Percentiles rank a stretch among this genome's conserved stretches.
Evolutionary conservation across 2,888 invertebrate species (phyloP).

Genomic region (Drosophila affinis): DNA sequence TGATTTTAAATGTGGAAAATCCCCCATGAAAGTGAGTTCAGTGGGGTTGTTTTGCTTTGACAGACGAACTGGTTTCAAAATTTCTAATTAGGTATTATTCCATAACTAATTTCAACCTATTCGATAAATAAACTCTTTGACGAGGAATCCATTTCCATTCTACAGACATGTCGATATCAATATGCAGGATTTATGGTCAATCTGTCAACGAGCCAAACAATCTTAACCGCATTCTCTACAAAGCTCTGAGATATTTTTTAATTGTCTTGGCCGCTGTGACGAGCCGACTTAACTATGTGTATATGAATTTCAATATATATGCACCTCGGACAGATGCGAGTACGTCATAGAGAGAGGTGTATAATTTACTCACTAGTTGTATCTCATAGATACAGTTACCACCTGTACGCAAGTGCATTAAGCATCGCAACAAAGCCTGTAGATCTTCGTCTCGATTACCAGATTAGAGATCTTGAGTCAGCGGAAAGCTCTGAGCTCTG

Average conservation of each 20-base stretch:
- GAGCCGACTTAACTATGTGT: conserved; percentile 37
- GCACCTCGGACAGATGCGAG: conserved; percentile 11
- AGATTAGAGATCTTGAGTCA: conserved; percentile 31
- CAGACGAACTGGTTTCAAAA: neutral
- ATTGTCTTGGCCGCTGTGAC: conserved; percentile 26
- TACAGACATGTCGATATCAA: no score
- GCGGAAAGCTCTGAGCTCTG: conserved; percentile 28
- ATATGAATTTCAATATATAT: conserved; percentile 11
- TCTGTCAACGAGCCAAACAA: neutral
- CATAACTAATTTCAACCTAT: no score
- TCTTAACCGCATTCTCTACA: neutral
- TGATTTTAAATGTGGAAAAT: neutral
- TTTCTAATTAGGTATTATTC: neutral
- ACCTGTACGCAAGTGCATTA: conserved; percentile 9
- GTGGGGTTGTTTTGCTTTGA: neutral
- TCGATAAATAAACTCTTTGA: neutral
- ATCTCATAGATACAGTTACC: conserved; percentile 10
- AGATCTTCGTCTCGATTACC: conserved; percentile 16
- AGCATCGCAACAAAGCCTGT: conserved; percentile 17
- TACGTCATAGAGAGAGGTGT: conserved; percentile 28
- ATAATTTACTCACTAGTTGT: neutral
- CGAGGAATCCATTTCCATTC: no score
- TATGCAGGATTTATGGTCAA: neutral
- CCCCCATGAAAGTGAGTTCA: neutral
- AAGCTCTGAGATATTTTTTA: neutral